Percentiles rank a stretch among this genome's conserved stretches.
phyloP scores from a whole-genome alignment of 35 echinoderm and acorn worm species.

The Apostichopus californicus region DNA sequence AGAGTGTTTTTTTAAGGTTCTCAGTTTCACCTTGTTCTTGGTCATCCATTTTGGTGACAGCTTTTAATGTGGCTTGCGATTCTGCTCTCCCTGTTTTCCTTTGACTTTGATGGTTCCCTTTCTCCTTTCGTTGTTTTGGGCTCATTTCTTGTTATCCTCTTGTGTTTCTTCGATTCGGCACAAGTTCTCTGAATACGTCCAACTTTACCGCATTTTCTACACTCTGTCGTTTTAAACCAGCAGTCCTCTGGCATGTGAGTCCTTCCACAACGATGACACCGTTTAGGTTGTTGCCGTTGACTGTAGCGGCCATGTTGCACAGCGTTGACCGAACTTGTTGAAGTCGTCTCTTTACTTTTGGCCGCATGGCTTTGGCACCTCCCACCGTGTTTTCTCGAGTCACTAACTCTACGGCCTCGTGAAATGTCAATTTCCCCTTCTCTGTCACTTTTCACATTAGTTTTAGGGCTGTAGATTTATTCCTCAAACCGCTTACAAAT shows the following conservation, averaged over 20 bases:
- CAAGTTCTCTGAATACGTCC: not conserved
- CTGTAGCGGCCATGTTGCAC: too few species aligned
- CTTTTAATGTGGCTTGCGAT: too few species aligned
- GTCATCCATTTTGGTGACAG: not conserved
- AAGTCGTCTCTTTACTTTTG: not conserved
- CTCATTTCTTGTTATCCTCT: not conserved
- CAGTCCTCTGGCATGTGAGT: not conserved
- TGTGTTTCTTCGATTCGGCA: not conserved
- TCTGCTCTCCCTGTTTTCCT: not conserved
- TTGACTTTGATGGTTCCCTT: not conserved
- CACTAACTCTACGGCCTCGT: not conserved
- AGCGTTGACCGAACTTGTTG: too few species aligned
- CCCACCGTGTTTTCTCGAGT: not conserved
- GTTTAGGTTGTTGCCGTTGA: not conserved
- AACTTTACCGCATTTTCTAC: not conserved
- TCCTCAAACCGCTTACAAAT: slow-evolving; percentile 11
- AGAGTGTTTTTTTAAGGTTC: not conserved
- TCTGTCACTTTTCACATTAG: not conserved
- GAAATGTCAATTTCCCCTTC: not conserved
- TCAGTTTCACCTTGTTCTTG: not conserved
- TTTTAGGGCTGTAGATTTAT: not conserved
- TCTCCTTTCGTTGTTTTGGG: not conserved
- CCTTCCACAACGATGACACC: not conserved
- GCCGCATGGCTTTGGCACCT: not conserved
- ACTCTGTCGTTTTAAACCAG: not conserved